Evolutionary conservation across 2,113 vertebrate genomes (phyloP).

Genomic region (Tetrao urogallus): DNA sequence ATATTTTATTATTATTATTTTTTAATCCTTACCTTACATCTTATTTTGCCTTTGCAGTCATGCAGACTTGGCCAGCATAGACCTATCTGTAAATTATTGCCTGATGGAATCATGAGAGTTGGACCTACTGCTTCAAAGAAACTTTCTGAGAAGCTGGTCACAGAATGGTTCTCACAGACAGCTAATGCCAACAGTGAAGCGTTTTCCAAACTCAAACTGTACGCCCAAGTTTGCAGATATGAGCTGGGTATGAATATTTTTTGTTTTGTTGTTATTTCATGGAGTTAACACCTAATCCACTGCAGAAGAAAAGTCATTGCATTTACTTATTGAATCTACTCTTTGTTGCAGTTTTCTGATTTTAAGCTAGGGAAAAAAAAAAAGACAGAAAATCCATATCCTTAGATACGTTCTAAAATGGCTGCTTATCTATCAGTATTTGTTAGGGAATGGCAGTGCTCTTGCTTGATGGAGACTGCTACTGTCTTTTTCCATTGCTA

Average conservation of each 20-base stretch:
- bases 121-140: slow-evolving; percentile 90
- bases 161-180: slow-evolving; percentile 95
- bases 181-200: slow-evolving; percentile 89
- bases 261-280: background rate
- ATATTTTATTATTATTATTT: background rate
- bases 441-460: background rate
- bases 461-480: background rate
- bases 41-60: slow-evolving; percentile 78
- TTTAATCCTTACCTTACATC: background rate
- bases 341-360: background rate
- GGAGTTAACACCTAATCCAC: background rate
- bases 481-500: background rate
- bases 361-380: background rate
- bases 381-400: fast-evolving
- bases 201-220: slow-evolving; percentile 95
- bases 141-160: slow-evolving; percentile 90
- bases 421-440: background rate
- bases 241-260: slow-evolving; percentile 85
- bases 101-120: slow-evolving; percentile 94
- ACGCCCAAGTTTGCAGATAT: slow-evolving; percentile 97
- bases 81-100: slow-evolving; percentile 92
- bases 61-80: slow-evolving; percentile 97
- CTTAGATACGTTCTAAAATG: background rate
- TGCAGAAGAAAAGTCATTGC: background rate
- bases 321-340: background rate